A percentile compares a stretch with the other conserved stretches of the same genome.
These are phyloP conservation scores for Monochamus saltuarius DNA, from an alignment of 1,140 invertebrate genomes.

Conservation along the genomic window DNA sequence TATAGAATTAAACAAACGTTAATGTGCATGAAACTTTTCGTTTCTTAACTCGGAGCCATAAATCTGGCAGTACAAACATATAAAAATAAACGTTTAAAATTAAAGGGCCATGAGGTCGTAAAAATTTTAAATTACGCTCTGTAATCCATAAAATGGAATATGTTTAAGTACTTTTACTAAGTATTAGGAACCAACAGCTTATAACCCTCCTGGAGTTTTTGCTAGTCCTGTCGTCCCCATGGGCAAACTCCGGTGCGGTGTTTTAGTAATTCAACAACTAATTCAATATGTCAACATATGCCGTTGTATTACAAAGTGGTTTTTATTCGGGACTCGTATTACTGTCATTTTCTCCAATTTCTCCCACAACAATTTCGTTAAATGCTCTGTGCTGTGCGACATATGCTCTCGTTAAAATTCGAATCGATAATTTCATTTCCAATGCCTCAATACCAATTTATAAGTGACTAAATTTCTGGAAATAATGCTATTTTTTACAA, in stretches of 20 bases:
- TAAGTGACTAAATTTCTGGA: no score
- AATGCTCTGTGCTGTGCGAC: no score
- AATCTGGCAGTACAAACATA: constrained; percentile 10
- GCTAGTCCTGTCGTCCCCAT: neutral
- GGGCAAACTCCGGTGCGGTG: neutral
- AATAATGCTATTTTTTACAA: no score
- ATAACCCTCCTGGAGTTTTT: neutral
- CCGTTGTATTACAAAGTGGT: neutral
- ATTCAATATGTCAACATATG: constrained; percentile 19
- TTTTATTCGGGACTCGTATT: neutral
- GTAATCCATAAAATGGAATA: constrained; percentile 14
- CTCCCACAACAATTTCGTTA: no score
- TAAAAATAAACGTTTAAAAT: constrained; percentile 17
- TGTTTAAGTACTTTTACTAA: neutral
- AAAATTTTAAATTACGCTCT: constrained; percentile 14
- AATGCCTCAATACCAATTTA: no score
- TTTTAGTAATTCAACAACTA: constrained; percentile 8
- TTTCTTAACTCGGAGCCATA: constrained; percentile 10
- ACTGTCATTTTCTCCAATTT: constrained; percentile 6
- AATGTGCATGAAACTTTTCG: constrained; percentile 2
- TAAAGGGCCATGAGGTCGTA: constrained; percentile 12
- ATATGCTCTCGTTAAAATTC: no score
- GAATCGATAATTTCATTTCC: no score
- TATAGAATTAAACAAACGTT: neutral
- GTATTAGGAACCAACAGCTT: constrained; percentile 1